Evolutionary conservation across 2,113 vertebrate genomes (phyloP).

Genomic region (Cariama cristata): DNA sequence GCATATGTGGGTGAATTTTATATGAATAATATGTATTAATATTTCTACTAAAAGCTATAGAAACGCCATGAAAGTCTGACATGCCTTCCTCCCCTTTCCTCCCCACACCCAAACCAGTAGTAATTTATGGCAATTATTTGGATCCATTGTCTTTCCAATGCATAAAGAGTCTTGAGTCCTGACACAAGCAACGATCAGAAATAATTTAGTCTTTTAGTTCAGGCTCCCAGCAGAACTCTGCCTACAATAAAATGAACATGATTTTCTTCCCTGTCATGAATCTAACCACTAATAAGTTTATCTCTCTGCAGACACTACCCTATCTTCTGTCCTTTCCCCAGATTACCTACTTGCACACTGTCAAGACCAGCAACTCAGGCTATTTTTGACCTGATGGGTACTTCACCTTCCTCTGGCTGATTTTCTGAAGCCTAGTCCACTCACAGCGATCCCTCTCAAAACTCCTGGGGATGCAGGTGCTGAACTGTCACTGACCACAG

Average conservation of each 20-base stretch:
- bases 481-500: neutral
- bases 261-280: neutral
- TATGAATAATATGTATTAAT: neutral
- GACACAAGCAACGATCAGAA: neutral
- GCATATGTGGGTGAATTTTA: neutral
- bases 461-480: neutral
- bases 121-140: neutral
- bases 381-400: neutral
- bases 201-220: neutral
- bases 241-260: neutral
- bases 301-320: neutral
- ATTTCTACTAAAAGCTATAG: neutral
- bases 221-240: neutral
- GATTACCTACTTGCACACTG: accelerated
- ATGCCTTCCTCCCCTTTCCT: neutral
- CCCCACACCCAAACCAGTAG: neutral
- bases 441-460: neutral
- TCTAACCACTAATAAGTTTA: neutral
- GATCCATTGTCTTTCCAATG: neutral
- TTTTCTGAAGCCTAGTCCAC: neutral
- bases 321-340: neutral
- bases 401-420: neutral
- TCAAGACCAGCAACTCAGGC: neutral
- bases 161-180: neutral
- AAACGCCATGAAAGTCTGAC: neutral